phyloP scores from a whole-genome alignment of 2,113 vertebrate genomes.

The Poicephalus gulielmi region DNA sequence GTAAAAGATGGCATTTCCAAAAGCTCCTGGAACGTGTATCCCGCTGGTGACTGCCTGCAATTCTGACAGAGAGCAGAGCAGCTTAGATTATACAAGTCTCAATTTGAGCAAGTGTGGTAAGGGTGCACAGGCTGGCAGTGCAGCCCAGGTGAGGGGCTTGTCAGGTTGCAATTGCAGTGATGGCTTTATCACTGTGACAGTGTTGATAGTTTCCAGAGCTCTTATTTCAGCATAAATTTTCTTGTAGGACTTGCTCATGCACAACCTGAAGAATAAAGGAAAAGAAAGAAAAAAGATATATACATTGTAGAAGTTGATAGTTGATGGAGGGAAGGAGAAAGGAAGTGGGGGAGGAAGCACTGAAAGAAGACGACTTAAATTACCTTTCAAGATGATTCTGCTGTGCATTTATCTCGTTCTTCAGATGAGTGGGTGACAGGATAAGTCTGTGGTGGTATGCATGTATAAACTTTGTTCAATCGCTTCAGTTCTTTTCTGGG shows the following conservation, averaged over 20 bases:
- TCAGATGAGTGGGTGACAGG: neutral
- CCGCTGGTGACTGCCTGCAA: neutral
- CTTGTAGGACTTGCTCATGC: neutral
- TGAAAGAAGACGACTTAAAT: neutral
- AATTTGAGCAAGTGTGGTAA: neutral
- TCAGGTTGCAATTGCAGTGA: neutral
- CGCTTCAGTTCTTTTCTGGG: neutral
- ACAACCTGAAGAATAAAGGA: neutral
- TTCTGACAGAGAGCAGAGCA: neutral
- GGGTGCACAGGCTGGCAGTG: accelerated
- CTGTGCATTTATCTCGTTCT: neutral
- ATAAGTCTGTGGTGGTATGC: neutral
- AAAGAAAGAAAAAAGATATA: neutral
- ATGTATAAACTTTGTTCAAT: neutral
- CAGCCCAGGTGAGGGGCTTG: neutral
- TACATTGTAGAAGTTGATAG: neutral
- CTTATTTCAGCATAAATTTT: neutral
- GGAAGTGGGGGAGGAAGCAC: neutral
- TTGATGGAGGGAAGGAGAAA: neutral
- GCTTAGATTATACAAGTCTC: neutral
- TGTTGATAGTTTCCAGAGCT: neutral
- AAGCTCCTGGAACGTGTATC: neutral
- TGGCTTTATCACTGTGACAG: neutral
- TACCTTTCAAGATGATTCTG: neutral
- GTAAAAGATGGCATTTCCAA: neutral